phyloP scores from a whole-genome alignment of 1,140 invertebrate genomes.

The Aphidius ervi region DNA sequence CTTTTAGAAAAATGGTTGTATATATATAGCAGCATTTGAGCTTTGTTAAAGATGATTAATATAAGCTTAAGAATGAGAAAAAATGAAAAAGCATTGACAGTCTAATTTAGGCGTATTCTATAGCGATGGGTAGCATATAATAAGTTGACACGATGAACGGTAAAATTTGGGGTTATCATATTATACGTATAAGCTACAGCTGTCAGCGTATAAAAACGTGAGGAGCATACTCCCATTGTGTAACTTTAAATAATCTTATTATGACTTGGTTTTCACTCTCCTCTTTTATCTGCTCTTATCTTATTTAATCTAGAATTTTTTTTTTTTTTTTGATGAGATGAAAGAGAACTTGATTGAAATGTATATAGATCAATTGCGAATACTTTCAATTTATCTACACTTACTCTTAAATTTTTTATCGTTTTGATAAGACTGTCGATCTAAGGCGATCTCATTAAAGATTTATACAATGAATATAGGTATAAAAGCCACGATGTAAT shows the following conservation, averaged over 20 bases:
- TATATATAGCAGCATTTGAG: no score
- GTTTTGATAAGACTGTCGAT: no score
- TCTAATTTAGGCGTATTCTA: slow-evolving; percentile 48
- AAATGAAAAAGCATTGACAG: slow-evolving; percentile 32
- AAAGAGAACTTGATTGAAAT: no score
- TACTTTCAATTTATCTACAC: no score
- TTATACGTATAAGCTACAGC: slow-evolving; percentile 55
- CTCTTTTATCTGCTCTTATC: slow-evolving; percentile 17
- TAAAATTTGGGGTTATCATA: slow-evolving; percentile 45
- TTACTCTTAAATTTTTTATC: no score
- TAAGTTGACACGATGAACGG: slow-evolving; percentile 45
- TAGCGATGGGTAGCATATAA: slow-evolving; percentile 33
- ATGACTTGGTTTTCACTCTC: slow-evolving; percentile 34
- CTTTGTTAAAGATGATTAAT: no score
- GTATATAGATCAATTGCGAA: no score
- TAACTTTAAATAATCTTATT: slow-evolving; percentile 44
- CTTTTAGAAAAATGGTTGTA: not conserved
- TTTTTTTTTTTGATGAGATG: no score
- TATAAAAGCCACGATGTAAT: no score
- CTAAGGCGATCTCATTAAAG: no score
- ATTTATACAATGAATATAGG: no score
- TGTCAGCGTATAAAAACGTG: slow-evolving; percentile 53
- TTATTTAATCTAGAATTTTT: no score
- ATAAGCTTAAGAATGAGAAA: not conserved
- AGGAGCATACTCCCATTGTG: slow-evolving; percentile 42